Base-by-base conservation (phyloP, 2,888 invertebrate species). In the Noctua pronuba region DNA sequence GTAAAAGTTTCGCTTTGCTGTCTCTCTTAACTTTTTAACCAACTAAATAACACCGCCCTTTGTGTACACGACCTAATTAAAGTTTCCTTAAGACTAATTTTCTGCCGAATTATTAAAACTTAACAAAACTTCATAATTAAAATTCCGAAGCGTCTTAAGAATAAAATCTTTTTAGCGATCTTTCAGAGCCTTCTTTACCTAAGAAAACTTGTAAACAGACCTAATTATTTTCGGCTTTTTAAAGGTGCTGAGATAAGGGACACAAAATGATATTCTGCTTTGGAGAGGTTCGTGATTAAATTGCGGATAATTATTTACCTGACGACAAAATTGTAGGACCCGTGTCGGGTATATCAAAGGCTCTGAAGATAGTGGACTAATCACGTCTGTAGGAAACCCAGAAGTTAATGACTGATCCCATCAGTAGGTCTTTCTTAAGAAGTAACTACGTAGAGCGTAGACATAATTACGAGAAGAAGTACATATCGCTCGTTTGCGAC, bases 61-160 rank as follows among this genome's bases (percentile, higher is more conserved):
- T 93, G 92, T 95, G 89, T 92, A 92, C 92, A 89, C 90, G 83
- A 90, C 91, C 92, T 94, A 93, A 95, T 95, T 95, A 92, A 94
- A 94, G 91, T 94, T 93, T 91, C 88, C 92, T 87, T 89, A 89
- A 82, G 87, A 91, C 92, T 90, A 93, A 95, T 95, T 95, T 93
- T 91, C 91, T 86, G 89, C 86, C 86, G 92, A 95, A 94, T 94
- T 94, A 94, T 94, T 91, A 92, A 94, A 93, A 89, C 92, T 92
- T 86, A 69, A 90, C 86, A 87, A 90, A 92, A 94, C 90, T 93
- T 94, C 89, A 86, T 91, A 93, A 94, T 93, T 93, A 93, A 93
- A 94, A 92, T 91, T 86, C 90, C 83, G 77, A 79, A 86, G 87
- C 90, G 89, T 81, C 87, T 90, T 87, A 86, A 88, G 90, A 89